Evolutionary conservation across 1,140 invertebrate genomes (phyloP).

Genomic region (Apis cerana): DNA sequence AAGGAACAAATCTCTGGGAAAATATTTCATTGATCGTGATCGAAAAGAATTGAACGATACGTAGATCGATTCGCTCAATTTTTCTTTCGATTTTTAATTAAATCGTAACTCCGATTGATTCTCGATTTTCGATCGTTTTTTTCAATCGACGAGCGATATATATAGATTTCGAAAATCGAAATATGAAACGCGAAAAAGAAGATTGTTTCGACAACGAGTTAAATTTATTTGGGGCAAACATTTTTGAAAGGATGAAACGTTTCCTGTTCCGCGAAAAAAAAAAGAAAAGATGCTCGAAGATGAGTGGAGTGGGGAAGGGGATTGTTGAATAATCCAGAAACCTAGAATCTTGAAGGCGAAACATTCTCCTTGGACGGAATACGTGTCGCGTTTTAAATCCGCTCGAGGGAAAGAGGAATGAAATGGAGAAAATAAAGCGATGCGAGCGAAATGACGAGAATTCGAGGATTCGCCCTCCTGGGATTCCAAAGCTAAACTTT

Average conservation of each 20-base stretch:
- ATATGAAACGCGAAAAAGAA: neutral
- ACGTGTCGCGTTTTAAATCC: slow-evolving; percentile 41
- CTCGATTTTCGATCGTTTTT: slow-evolving; percentile 19
- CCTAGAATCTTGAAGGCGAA: neutral
- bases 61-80: no score
- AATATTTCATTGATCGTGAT: no score
- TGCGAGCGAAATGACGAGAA: slow-evolving; percentile 27
- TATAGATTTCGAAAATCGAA: neutral
- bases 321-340: slow-evolving; percentile 31
- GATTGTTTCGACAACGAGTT: neutral
- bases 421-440: slow-evolving; percentile 21
- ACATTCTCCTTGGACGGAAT: neutral
- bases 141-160: neutral
- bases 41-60: no score
- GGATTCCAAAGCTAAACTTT: neutral
- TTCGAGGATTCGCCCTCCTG: neutral
- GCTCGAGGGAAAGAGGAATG: neutral
- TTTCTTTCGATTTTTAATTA: neutral
- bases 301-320: neutral
- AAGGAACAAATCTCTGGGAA: no score
- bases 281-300: neutral
- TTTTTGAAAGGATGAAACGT: neutral
- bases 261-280: neutral
- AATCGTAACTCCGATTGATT: neutral
- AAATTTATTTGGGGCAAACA: slow-evolving; percentile 20